Evolutionary conservation across 2,113 vertebrate genomes (phyloP), one percentile per base, ranked within the genome.

Genomic region (Zosterops lateralis): DNA sequence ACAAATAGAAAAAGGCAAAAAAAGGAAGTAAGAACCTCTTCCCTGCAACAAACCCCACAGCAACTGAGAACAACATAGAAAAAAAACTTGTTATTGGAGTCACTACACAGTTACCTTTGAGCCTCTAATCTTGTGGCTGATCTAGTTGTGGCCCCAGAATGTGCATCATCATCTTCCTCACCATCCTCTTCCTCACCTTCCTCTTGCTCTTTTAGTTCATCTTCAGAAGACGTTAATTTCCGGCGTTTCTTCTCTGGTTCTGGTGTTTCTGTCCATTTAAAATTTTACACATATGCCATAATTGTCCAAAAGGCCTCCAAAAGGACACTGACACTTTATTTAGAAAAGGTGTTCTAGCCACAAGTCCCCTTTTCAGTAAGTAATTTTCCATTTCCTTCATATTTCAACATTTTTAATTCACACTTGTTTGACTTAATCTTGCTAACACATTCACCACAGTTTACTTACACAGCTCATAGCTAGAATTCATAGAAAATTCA

Each of bases 51-150:
- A 48, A 34, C 5, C 1, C 36, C 44, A 36, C 6, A 61, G 32
- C 12, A 65, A 34, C 16, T 1, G 4, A 81, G 36, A 91, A 53
- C 3, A 47, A 48, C 0, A 4, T 1, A 48, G 31, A 19, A 75
- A 40, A 44, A 72, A 47, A 17, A 0, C 8, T 14, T 34, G 17
- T 17, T 61, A 7, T 3, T 65, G 34, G 14, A 44, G n/a, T 64
- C 13, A 58, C 45, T 61, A 36, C 22, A 50, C 34, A 50, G 8
- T 97, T 98, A 99, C 99, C 98, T 99, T 92, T 99, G 98, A 50
- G 99, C 98, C 96, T 99, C 99, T 74, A 99, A 97, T 54, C 99
- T 98, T 72, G 98, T 97, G 13, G 98, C 98, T 29, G 98, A 97
- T 17, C 99, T 97, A 2, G 99, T 99, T 48, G 98, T 99, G 45